Conservation (phyloP, 1,140 invertebrate genomes). For the Bicyclus anynana region DNA sequence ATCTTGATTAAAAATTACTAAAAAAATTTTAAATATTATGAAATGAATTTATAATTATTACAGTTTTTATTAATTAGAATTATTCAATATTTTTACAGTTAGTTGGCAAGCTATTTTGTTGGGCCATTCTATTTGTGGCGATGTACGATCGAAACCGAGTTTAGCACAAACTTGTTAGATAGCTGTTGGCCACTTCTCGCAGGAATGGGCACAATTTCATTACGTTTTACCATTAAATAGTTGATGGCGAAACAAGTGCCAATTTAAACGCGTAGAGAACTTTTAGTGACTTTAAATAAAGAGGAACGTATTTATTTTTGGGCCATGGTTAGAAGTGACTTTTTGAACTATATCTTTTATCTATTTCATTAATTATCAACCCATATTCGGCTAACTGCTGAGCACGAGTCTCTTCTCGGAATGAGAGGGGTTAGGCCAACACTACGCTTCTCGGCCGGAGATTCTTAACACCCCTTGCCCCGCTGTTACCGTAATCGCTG, state of each 20-base stretch:
- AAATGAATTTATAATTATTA: not conserved
- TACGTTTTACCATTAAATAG: not conserved
- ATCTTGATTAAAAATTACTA: too few species aligned
- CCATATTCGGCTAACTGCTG: too few species aligned
- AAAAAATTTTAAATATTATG: too few species aligned
- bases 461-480: too few species aligned
- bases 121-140: not conserved
- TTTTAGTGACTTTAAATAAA: not conserved
- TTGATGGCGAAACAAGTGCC: not conserved
- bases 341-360: too few species aligned
- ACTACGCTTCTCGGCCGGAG: too few species aligned
- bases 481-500: too few species aligned
- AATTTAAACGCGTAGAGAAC: not conserved
- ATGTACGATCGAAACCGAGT: not conserved
- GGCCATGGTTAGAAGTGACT: too few species aligned
- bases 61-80: not conserved
- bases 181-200: not conserved
- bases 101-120: slow-evolving; percentile 2
- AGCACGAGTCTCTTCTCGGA: too few species aligned
- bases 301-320: too few species aligned
- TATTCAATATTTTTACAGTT: slow-evolving; percentile 2
- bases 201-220: slow-evolving; percentile 4
- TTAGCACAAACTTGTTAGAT: slow-evolving; percentile 5
- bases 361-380: too few species aligned
- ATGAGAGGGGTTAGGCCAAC: too few species aligned